These are phyloP conservation scores for Candidula unifasciata DNA, from an alignment of 2,888 invertebrate genomes.

Conservation along the genomic window DNA sequence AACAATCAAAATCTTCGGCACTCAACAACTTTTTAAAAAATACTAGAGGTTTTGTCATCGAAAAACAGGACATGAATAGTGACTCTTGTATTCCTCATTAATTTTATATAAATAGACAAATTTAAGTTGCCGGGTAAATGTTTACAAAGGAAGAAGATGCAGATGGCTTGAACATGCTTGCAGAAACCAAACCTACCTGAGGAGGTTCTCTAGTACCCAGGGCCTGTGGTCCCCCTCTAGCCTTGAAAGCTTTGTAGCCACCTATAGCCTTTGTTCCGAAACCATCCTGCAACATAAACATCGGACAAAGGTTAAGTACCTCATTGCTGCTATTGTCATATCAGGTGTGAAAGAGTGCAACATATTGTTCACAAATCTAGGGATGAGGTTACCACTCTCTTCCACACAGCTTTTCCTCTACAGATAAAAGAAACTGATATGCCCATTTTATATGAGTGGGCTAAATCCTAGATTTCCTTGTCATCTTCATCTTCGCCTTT, in stretches of 20 bases:
- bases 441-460: too few relatives aligned
- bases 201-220: conserved; percentile 90
- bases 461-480: too few relatives aligned
- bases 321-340: neutral
- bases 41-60: too few relatives aligned
- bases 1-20: neutral
- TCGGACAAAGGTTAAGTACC: neutral
- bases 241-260: conserved; percentile 86
- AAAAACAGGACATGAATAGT: too few relatives aligned
- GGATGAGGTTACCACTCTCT: too few relatives aligned
- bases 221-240: conserved; percentile 85
- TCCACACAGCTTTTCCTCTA: too few relatives aligned
- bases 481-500: too few relatives aligned
- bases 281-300: conserved; percentile 37
- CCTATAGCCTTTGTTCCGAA: conserved; percentile 68
- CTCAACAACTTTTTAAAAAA: too few relatives aligned
- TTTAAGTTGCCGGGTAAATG: neutral
- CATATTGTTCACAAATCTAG: too few relatives aligned
- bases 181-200: conserved; percentile 80
- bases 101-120: neutral
- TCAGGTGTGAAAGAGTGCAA: too few relatives aligned
- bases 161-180: neutral
- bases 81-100: too few relatives aligned
- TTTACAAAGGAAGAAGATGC: neutral
- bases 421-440: too few relatives aligned